Evolutionary conservation across 2,113 vertebrate species (phyloP).

Genomic region (Rallus limicola): DNA sequence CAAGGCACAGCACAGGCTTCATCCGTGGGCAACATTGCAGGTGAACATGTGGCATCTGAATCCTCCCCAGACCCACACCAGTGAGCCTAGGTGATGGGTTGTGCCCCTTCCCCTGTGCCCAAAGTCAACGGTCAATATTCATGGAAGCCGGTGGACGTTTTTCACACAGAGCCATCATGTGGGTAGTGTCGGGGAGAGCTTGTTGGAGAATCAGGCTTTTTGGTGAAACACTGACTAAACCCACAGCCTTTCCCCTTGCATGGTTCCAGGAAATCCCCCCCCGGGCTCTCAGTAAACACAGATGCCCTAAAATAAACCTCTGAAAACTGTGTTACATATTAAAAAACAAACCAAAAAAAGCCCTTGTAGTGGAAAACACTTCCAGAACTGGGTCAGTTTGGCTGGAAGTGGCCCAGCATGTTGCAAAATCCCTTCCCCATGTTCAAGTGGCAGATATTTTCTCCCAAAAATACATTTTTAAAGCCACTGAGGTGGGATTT

Average conservation of each 20-base stretch:
- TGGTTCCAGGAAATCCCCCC: not conserved
- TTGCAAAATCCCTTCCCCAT: not conserved
- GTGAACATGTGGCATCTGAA: not conserved
- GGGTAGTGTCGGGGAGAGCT: not conserved
- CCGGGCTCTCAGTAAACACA: not conserved
- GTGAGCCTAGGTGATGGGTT: not conserved
- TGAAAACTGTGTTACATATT: not conserved
- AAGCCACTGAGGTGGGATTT: not conserved
- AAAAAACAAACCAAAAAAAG: not conserved
- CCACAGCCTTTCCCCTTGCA: fast-evolving
- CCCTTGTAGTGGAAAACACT: not conserved
- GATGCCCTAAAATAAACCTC: not conserved
- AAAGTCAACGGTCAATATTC: not conserved
- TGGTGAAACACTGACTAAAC: not conserved
- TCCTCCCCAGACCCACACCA: not conserved
- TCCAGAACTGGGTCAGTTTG: not conserved
- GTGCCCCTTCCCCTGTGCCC: too few relatives aligned
- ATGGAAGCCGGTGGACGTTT: not conserved
- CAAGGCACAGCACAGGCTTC: fast-evolving
- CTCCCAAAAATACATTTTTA: fast-evolving
- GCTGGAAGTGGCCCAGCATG: not conserved
- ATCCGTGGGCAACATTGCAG: not conserved
- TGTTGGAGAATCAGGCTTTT: not conserved
- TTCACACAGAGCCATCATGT: fast-evolving
- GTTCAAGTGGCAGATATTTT: not conserved